Conservation (phyloP, 2,113 vertebrate genomes). For the Tinamus guttatus region DNA sequence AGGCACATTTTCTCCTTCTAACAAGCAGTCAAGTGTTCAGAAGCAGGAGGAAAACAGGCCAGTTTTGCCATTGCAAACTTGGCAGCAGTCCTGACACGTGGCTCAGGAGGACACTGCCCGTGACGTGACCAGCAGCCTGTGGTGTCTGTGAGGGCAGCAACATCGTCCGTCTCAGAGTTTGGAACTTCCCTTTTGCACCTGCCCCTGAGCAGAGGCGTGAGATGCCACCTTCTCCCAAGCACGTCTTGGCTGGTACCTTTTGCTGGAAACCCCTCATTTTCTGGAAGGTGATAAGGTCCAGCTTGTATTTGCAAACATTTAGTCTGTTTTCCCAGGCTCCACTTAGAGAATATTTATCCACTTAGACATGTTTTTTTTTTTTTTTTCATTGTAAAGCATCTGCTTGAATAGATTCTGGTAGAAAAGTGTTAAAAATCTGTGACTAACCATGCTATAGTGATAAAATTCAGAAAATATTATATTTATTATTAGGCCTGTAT, state of each 20-base stretch:
- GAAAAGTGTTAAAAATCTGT: background rate
- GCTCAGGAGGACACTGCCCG: background rate
- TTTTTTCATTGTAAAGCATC: background rate
- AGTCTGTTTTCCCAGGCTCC: background rate
- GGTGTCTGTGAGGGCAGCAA: background rate
- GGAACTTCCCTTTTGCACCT: background rate
- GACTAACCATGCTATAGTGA: background rate
- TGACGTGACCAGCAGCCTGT: background rate
- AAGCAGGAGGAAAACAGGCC: background rate
- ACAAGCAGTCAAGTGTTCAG: background rate
- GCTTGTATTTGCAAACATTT: background rate
- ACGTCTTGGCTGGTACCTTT: background rate
- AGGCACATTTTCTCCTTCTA: background rate
- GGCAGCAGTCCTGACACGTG: background rate
- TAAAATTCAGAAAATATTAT: background rate
- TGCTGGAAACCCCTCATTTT: background rate
- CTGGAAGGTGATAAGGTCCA: background rate
- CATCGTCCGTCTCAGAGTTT: background rate
- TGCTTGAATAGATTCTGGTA: background rate
- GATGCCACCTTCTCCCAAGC: background rate
- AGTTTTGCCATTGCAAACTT: background rate
- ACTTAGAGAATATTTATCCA: background rate
- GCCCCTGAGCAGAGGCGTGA: background rate
- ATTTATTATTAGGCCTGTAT: background rate
- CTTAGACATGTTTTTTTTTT: background rate